Evolutionary conservation across 2,113 vertebrate species (phyloP).

Genomic region (Oreochromis niloticus): DNA sequence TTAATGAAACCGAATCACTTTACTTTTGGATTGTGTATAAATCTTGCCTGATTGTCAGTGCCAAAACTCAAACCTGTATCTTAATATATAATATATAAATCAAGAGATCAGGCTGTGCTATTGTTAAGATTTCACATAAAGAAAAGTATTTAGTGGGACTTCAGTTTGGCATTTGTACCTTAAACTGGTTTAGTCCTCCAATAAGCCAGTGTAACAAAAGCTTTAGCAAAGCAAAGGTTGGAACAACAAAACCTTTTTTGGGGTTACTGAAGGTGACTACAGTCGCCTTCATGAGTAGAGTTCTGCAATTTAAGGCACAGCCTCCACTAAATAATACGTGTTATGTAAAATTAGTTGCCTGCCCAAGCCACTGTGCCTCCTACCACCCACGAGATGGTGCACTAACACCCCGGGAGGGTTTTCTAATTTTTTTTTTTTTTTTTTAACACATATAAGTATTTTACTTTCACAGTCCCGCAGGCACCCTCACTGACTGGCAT

Average conservation of each 20-base stretch:
- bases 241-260: background rate
- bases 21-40: background rate
- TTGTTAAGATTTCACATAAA: background rate
- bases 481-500: slow-evolving; percentile 56
- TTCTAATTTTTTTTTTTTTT: background rate
- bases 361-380: slow-evolving; percentile 5
- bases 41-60: background rate
- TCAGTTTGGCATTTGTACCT: background rate
- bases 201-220: background rate
- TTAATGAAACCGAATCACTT: rapidly evolving
- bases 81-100: background rate
- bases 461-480: slow-evolving; percentile 22
- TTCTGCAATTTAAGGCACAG: background rate
- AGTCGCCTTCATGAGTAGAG: background rate
- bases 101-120: background rate
- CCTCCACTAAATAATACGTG: background rate
- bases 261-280: background rate
- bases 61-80: background rate
- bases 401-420: slow-evolving; percentile 5
- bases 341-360: slow-evolving; percentile 26
- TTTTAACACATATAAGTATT: background rate
- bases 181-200: background rate
- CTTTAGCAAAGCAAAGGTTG: background rate
- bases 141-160: background rate
- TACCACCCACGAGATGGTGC: slow-evolving; percentile 29